Conservation (phyloP, 64 coral and sea anemone species). For the Stichodactyla helianthus region DNA sequence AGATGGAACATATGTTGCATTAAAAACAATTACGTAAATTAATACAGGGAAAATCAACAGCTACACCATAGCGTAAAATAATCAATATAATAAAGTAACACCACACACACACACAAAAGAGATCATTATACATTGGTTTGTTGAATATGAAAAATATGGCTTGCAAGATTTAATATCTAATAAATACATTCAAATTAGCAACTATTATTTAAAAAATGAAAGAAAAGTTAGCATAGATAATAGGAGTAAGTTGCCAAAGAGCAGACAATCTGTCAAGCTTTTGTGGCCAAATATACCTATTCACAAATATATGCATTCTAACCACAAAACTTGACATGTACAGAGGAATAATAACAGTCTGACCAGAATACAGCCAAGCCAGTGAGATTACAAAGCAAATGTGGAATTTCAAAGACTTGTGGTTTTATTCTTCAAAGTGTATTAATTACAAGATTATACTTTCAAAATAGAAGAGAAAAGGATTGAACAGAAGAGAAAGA, state of each 20-base stretch:
- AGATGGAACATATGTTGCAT: no score
- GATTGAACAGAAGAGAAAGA: not conserved
- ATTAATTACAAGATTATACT: slow-evolving; percentile 12
- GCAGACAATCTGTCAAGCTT: not conserved
- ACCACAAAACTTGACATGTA: slow-evolving; percentile 5
- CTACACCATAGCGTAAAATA: no score
- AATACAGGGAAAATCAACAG: no score
- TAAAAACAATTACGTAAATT: no score
- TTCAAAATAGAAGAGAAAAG: not conserved
- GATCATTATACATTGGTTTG: not conserved
- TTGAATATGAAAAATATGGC: no score
- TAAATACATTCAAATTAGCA: not conserved
- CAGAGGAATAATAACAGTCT: not conserved
- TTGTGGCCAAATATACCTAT: not conserved
- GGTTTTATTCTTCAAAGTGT: not conserved
- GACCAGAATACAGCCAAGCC: not conserved
- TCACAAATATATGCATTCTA: not conserved
- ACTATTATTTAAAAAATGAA: not conserved
- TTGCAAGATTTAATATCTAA: no score
- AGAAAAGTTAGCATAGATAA: not conserved
- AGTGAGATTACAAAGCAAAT: not conserved
- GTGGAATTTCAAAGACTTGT: not conserved
- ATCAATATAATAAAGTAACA: no score
- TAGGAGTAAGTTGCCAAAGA: not conserved
- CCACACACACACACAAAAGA: no score